These are phyloP conservation scores for Drosophila funebris DNA, from an alignment of 1,140 invertebrate genomes.

Conservation along the genomic window DNA sequence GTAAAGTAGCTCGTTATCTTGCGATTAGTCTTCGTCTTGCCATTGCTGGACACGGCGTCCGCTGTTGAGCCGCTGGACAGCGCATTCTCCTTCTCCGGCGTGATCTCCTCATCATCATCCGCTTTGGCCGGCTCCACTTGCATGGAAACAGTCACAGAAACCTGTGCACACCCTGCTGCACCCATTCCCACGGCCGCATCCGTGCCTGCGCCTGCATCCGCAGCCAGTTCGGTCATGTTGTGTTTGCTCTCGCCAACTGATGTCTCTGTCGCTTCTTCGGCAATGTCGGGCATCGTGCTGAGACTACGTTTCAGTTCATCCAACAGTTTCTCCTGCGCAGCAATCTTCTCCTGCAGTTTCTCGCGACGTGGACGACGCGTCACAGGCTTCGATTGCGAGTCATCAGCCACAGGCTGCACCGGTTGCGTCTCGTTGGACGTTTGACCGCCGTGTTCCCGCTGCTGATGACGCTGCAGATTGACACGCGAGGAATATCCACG, in stretches of 20 bases:
- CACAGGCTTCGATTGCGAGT: slow-evolving; percentile 4
- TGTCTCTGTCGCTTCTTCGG: slow-evolving; percentile 31
- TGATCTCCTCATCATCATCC: slow-evolving; percentile 49
- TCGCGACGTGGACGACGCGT: slow-evolving; percentile 58
- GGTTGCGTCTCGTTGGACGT: background rate
- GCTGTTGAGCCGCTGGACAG: slow-evolving; percentile 43
- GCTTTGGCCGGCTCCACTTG: slow-evolving; percentile 64
- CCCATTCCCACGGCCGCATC: background rate
- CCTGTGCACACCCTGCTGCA: slow-evolving; percentile 41
- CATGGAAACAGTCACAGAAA: slow-evolving; percentile 77
- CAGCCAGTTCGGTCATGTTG: slow-evolving; percentile 28
- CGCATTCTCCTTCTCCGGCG: slow-evolving; percentile 71
- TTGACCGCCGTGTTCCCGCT: slow-evolving; percentile 61
- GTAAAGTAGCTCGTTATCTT: slow-evolving; percentile 80
- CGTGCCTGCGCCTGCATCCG: slow-evolving; percentile 62
- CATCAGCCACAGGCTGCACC: slow-evolving; percentile 3
- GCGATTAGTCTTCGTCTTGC: slow-evolving; percentile 66
- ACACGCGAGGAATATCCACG: slow-evolving; percentile 75
- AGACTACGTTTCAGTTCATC: slow-evolving; percentile 56
- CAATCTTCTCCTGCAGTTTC: slow-evolving; percentile 64
- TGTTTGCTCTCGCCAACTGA: slow-evolving; percentile 8
- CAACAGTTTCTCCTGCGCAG: slow-evolving; percentile 59
- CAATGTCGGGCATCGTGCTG: slow-evolving; percentile 43
- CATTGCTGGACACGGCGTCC: slow-evolving; percentile 24
- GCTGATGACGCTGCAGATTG: slow-evolving; percentile 69